phyloP scores from a whole-genome alignment of 2,113 vertebrate genomes.

The Bostrychus sinensis region DNA sequence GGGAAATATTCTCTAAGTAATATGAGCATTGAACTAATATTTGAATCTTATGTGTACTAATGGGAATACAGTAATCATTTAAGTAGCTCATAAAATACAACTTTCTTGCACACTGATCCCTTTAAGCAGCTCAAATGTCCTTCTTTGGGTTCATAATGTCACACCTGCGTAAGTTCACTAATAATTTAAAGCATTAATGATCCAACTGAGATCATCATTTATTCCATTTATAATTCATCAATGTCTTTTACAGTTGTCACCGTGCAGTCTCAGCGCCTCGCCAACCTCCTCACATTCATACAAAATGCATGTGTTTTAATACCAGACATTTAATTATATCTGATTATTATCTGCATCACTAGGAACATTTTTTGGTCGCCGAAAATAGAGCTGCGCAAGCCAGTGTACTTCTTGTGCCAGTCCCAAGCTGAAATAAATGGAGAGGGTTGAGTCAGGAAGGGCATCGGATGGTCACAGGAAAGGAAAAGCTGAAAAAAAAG shows the following conservation, averaged over 20 bases:
- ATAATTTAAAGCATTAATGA: conserved; percentile 55
- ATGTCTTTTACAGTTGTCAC: conserved; percentile 25
- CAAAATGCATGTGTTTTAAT: conserved; percentile 59
- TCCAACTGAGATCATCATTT: conserved; percentile 53
- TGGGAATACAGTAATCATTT: too few relatives aligned
- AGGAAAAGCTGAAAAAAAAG: too few relatives aligned
- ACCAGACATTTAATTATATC: background rate
- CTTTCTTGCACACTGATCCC: too few relatives aligned
- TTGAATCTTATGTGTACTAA: too few relatives aligned
- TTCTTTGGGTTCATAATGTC: background rate
- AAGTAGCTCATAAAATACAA: too few relatives aligned
- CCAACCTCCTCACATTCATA: conserved; percentile 37
- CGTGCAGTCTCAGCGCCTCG: background rate
- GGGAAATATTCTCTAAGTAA: too few relatives aligned
- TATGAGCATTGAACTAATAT: too few relatives aligned
- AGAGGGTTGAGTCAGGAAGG: too few relatives aligned
- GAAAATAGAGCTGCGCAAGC: too few relatives aligned
- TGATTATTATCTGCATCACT: background rate
- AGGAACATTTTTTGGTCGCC: conserved; percentile 6
- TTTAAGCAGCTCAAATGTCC: background rate
- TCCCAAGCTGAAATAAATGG: too few relatives aligned
- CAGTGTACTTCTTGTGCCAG: too few relatives aligned
- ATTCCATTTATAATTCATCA: conserved; percentile 63
- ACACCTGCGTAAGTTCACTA: conserved; percentile 25
- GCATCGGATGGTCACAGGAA: too few relatives aligned